Base-by-base conservation (phyloP, 2,113 vertebrate genomes). In the Sinocyclocheilus grahami region DNA sequence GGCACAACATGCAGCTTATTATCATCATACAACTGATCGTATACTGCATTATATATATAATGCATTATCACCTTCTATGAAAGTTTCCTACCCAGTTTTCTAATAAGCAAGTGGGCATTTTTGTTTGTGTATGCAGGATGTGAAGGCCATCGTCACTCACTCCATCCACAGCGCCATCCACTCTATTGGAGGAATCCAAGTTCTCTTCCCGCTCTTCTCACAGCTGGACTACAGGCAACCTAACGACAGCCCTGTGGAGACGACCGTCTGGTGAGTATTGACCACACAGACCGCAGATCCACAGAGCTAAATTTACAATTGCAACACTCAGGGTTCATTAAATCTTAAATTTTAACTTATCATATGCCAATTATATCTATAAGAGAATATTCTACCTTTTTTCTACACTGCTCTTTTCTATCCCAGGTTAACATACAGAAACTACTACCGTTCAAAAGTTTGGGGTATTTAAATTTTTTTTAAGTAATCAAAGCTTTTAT, bases 151-250 rank as follows among this genome's bases (percentile, higher is more conserved):
- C 30, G 98, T 99, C 89, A 99, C 98, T 22, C 98, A 99, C 96
- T 99, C 98, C 91, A 99, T 99, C 94, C 98, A 99, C 92, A 99
- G 98, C 1, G 98, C 98, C 90, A 99, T 99, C 93, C 98, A 99
- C 95, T 99, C 98, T 30, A 98, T 99, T 78, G 98, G 98, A 86
- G 98, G 98, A 22, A 99, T 99, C 91, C 98, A 99, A 95, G 98
- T 99, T 78, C 96, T 99, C 89, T 99, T 99, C 89, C 98, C 98
- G 51, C 97, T 99, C 79, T 99, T 99, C 90, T 97, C 97, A 62
- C 98, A 99, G 92, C 93, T 99, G 91, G 98, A 99, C 93, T 99
- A 98, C 94, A 95, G 97, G 76, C 98, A 99, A 76, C 95, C 97
- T 83, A 98, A 97, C 1, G 98, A 99, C 92, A 97, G 96, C 93